phyloP scores from a whole-genome alignment of 2,888 invertebrate species.

The Polia nebulosa region DNA sequence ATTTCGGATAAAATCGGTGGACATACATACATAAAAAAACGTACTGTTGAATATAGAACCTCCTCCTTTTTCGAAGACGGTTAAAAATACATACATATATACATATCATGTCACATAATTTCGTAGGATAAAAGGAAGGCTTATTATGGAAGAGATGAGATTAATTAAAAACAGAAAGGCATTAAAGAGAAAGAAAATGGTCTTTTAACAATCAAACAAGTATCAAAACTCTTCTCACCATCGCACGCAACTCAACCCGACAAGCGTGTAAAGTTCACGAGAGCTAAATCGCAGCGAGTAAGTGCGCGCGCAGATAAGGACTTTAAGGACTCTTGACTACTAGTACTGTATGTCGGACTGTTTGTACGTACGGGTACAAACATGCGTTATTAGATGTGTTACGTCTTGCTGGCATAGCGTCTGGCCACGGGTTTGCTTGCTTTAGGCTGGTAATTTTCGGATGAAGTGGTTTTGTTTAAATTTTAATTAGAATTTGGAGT shows the following conservation, averaged over 20 bases:
- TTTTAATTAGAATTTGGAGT: too few relatives aligned
- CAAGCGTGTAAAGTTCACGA: constrained; percentile 61
- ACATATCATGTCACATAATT: too few relatives aligned
- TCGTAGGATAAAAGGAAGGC: too few relatives aligned
- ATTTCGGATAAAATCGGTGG: too few relatives aligned
- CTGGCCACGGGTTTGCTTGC: not conserved
- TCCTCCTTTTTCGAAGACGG: too few relatives aligned
- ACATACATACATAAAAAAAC: too few relatives aligned
- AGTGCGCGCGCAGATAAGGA: constrained; percentile 67
- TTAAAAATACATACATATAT: too few relatives aligned
- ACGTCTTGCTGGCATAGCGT: constrained; percentile 19
- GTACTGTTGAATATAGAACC: too few relatives aligned
- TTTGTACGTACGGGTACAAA: constrained; percentile 51
- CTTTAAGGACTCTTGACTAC: constrained; percentile 67
- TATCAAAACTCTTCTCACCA: constrained; percentile 45
- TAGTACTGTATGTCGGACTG: constrained; percentile 61
- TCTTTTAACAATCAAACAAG: constrained; percentile 32
- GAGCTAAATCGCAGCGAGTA: constrained; percentile 55
- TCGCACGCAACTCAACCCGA: constrained; percentile 48
- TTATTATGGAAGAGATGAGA: too few relatives aligned
- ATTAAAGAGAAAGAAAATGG: too few relatives aligned
- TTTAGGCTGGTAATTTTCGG: not conserved
- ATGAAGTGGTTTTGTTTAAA: too few relatives aligned
- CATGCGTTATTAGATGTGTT: constrained; percentile 53
- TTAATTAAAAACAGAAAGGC: too few relatives aligned